phyloP scores from a whole-genome alignment of 2,797 vertebrate genomes.

The Hypotaenidia okinawae region DNA sequence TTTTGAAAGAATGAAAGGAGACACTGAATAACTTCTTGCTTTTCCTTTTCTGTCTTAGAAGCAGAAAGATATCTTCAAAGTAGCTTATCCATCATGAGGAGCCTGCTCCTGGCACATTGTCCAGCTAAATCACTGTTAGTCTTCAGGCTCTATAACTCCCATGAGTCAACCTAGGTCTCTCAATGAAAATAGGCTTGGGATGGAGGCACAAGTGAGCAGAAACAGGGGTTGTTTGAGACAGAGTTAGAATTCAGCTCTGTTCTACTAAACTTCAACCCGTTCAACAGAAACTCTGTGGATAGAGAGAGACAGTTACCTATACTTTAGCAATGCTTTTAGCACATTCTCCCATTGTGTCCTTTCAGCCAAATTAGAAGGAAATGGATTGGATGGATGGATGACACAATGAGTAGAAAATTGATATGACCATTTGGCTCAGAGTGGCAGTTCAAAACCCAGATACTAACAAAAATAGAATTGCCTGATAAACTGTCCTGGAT shows the following conservation, averaged over 20 bases:
- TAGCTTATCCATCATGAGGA: background rate
- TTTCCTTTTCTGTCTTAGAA: background rate
- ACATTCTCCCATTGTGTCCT: background rate
- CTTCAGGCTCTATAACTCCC: background rate
- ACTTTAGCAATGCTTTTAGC: background rate
- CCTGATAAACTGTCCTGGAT: background rate
- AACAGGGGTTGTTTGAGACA: background rate
- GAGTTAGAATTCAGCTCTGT: background rate
- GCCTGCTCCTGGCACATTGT: background rate
- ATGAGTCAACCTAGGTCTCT: accelerated
- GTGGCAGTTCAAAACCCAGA: background rate
- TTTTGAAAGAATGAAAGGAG: background rate
- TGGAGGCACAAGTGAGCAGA: background rate
- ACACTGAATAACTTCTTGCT: background rate
- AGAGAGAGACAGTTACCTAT: background rate
- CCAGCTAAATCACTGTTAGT: background rate
- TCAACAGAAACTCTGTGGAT: background rate
- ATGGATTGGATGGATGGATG: background rate
- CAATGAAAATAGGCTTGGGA: background rate
- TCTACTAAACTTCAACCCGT: background rate
- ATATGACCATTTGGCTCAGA: background rate
- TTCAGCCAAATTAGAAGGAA: background rate
- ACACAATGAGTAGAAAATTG: background rate
- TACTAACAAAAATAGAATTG: background rate
- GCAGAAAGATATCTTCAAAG: background rate